Conservation (phyloP, 2,113 vertebrate genomes). For the Orcinus orca region DNA sequence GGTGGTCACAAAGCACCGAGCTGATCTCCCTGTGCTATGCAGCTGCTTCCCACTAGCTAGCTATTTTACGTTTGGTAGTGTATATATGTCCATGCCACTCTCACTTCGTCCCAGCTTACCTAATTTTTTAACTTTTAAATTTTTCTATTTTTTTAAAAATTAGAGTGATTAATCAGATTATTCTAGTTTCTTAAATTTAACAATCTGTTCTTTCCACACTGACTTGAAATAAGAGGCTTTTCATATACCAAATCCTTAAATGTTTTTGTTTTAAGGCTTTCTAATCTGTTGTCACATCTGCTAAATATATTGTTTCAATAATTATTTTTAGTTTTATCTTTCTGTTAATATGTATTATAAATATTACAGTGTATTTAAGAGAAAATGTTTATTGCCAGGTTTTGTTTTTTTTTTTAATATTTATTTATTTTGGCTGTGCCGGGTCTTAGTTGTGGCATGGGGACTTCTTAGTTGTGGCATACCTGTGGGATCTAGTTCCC, state of each 20-base stretch:
- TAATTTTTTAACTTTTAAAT: slow-evolving; percentile 14
- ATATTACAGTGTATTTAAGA: not conserved
- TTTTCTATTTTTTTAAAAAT: slow-evolving; percentile 12
- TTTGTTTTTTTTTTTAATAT: no score
- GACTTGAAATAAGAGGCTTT: not conserved
- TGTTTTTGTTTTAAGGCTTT: slow-evolving; percentile 17
- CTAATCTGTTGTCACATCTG: not conserved
- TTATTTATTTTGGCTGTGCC: no score
- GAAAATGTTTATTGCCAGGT: slow-evolving; percentile 1
- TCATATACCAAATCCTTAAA: not conserved
- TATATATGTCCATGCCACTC: no score
- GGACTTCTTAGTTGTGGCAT: no score
- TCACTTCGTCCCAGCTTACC: not conserved
- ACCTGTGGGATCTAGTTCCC: no score
- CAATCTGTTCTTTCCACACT: not conserved
- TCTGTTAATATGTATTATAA: not conserved
- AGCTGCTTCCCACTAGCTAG: no score
- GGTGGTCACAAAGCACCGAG: no score
- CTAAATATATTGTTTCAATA: not conserved
- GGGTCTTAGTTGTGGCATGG: no score
- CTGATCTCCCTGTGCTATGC: no score
- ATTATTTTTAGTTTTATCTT: slow-evolving; percentile 9
- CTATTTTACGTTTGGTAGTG: no score
- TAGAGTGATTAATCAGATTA: not conserved
- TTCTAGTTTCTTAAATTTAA: slow-evolving; percentile 20